Percentiles rank a stretch among this genome's conserved stretches.
phyloP scores from a whole-genome alignment of 1,140 invertebrate genomes.

The Heterodera schachtii region DNA sequence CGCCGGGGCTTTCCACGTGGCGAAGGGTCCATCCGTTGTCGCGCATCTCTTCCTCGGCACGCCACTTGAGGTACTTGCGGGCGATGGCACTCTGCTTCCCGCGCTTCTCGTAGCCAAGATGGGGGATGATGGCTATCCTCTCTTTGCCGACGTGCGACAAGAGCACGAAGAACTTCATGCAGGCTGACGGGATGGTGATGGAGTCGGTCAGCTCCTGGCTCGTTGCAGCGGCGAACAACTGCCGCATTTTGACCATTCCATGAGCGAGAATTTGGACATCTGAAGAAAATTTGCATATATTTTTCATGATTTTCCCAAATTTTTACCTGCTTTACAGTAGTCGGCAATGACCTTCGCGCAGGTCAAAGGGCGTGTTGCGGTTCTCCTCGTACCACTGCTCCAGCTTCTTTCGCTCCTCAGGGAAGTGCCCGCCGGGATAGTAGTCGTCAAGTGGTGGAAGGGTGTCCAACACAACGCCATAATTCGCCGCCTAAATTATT shows the following conservation, averaged over 20 bases:
- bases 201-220: background rate
- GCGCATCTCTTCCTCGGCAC: background rate
- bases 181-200: background rate
- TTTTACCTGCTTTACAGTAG: slow-evolving; percentile 8
- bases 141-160: background rate
- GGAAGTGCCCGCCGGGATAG: background rate
- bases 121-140: background rate
- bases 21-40: background rate
- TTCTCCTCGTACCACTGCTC: slow-evolving; percentile 10
- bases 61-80: background rate
- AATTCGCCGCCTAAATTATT: slow-evolving; percentile 1
- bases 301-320: background rate
- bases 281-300: background rate
- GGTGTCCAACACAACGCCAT: background rate
- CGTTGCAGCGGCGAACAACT: background rate
- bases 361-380: background rate
- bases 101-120: background rate
- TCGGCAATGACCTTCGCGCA: background rate
- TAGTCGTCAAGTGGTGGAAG: background rate
- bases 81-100: background rate
- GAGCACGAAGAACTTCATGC: background rate
- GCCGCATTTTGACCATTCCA: background rate
- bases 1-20: background rate
- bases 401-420: background rate
- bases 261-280: background rate